Conservation (phyloP, 2,888 invertebrate species). For the Dolomedes plantarius region DNA sequence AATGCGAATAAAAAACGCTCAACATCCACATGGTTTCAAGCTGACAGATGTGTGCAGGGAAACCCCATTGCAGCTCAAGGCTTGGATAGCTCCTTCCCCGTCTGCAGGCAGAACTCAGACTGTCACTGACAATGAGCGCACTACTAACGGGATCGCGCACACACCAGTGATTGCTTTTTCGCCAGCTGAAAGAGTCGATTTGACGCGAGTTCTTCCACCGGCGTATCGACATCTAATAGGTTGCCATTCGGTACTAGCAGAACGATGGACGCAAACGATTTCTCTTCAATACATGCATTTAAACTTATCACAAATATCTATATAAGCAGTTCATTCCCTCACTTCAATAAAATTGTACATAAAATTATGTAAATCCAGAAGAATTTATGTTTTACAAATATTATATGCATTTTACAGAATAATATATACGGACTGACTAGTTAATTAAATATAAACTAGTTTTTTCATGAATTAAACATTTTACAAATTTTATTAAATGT, state of each 20-base stretch:
- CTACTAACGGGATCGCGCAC: constrained; percentile 37
- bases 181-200: not conserved
- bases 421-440: no score
- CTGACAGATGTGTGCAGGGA: constrained; percentile 58
- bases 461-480: no score
- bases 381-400: no score
- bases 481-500: no score
- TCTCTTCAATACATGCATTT: no score
- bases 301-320: no score
- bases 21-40: constrained; percentile 44
- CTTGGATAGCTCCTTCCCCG: not conserved
- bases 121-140: not conserved
- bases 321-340: no score
- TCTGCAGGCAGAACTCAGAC: not conserved
- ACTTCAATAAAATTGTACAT: no score
- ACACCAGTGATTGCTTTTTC: constrained; percentile 14
- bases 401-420: no score
- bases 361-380: no score
- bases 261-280: no score
- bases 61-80: constrained; percentile 17
- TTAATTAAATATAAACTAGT: no score
- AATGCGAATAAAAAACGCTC: constrained; percentile 27
- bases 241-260: not conserved
- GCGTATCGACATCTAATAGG: not conserved
- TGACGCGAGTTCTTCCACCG: not conserved